Evolutionary conservation across 2,888 invertebrate genomes (phyloP).

Genomic region (Caenorhabditis plicata): DNA sequence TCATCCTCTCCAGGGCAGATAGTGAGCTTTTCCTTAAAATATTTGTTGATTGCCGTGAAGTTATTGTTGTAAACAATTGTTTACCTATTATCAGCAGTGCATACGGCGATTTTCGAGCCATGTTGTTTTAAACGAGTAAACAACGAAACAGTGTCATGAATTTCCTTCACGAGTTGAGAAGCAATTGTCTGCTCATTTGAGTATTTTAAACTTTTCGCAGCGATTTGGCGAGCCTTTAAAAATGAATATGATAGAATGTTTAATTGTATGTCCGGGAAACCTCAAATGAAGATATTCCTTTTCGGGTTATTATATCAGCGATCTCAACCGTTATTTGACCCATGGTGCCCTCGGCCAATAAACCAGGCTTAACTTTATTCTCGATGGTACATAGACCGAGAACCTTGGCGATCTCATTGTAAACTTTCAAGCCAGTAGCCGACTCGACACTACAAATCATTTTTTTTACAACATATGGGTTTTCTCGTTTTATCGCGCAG

Average conservation of each 20-base stretch:
- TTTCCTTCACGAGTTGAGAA: constrained; percentile 62
- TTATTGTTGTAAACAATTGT: neutral
- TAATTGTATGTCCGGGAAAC: neutral
- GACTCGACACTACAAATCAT: constrained; percentile 24
- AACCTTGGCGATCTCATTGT: constrained; percentile 24
- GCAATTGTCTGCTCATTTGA: constrained; percentile 21
- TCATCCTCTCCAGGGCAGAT: constrained; percentile 46
- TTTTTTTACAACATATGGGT: too few relatives aligned
- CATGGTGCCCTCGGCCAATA: constrained; percentile 67
- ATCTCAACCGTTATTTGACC: constrained; percentile 65
- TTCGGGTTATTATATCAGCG: constrained; percentile 62
- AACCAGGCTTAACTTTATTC: constrained; percentile 65
- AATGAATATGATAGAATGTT: neutral
- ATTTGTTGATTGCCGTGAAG: neutral
- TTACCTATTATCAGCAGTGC: constrained; percentile 67
- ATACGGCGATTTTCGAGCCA: constrained; percentile 68
- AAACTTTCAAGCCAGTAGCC: constrained; percentile 18
- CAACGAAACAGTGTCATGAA: constrained; percentile 66
- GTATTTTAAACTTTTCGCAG: constrained; percentile 5
- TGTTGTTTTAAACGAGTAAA: constrained; percentile 66
- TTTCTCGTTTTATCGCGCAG: too few relatives aligned
- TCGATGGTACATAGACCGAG: constrained; percentile 39
- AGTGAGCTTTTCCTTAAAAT: constrained; percentile 54
- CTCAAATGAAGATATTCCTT: constrained; percentile 41
- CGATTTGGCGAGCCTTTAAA: constrained; percentile 15